A percentile compares a stretch with the other conserved stretches of the same genome.
These are phyloP conservation scores for Drosophila pseudoobscura DNA, from an alignment of 1,140 invertebrate species.

Conservation along the genomic window DNA sequence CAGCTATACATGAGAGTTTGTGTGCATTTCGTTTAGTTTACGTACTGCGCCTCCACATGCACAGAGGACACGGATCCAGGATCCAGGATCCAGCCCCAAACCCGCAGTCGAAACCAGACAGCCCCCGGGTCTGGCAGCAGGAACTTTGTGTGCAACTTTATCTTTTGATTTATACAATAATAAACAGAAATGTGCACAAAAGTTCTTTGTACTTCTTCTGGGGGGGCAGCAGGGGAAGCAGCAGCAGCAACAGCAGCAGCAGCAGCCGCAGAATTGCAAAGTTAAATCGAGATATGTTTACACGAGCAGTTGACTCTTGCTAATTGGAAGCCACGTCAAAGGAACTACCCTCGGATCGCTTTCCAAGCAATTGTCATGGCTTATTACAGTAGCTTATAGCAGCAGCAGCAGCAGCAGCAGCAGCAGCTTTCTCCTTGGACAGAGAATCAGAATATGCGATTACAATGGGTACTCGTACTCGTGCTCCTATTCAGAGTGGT, in stretches of 20 bases:
- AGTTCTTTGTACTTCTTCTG: conserved; percentile 55
- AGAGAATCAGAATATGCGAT: no score
- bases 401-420: no score
- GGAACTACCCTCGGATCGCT: neutral
- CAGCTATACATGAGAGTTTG: conserved; percentile 49
- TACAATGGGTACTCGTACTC: no score
- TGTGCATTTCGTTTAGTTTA: conserved; percentile 55
- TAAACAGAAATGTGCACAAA: conserved; percentile 70
- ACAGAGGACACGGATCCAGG: conserved; percentile 34
- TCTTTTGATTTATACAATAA: conserved; percentile 79
- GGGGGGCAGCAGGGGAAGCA: conserved; percentile 28
- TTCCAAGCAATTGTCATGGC: neutral
- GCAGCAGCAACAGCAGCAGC: neutral
- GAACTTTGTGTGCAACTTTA: conserved; percentile 63
- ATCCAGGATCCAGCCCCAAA: conserved; percentile 8
- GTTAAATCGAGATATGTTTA: conserved; percentile 51
- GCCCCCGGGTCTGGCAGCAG: conserved; percentile 8
- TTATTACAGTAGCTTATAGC: conserved; percentile 22
- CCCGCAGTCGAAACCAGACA: conserved; percentile 10
- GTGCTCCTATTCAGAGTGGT: neutral
- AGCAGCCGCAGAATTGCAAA: conserved; percentile 13
- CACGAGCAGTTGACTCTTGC: conserved; percentile 50
- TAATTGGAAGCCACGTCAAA: conserved; percentile 48
- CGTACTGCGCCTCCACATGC: conserved; percentile 55
- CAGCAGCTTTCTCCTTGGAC: neutral